These are phyloP conservation scores for Pseudorhombus dupliciocellatus DNA, from an alignment of 2,113 vertebrate genomes.

Conservation along the genomic window DNA sequence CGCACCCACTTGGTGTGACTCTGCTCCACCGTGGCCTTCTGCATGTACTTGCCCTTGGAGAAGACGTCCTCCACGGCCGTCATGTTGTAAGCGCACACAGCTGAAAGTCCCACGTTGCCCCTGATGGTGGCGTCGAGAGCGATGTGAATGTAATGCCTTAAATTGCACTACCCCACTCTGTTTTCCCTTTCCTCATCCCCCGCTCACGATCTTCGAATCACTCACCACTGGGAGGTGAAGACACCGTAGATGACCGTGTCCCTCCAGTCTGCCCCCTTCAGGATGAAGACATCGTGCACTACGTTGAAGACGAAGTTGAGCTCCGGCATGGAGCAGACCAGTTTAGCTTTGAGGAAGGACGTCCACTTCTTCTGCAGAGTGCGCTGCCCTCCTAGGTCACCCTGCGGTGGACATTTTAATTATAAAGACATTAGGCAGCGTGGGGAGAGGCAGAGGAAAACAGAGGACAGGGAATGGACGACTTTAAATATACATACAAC, in stretches of 20 bases:
- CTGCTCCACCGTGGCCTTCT: constrained; percentile 94
- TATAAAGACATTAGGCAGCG: background rate
- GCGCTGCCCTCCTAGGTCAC: constrained; percentile 92
- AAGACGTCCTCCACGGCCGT: constrained; percentile 90
- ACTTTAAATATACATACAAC: background rate
- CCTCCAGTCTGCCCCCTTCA: constrained; percentile 82
- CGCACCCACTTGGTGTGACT: constrained; percentile 96
- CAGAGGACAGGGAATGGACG: background rate
- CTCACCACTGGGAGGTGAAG: constrained; percentile 95
- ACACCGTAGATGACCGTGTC: constrained; percentile 92
- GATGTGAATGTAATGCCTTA: background rate
- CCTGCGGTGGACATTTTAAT: constrained; percentile 79
- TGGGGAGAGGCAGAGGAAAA: background rate
- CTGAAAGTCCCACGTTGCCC: constrained; percentile 93
- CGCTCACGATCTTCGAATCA: constrained; percentile 26
- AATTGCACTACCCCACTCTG: background rate
- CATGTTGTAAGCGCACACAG: constrained; percentile 92
- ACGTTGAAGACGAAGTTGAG: constrained; percentile 96
- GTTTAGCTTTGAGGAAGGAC: constrained; percentile 94
- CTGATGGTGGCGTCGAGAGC: constrained; percentile 65
- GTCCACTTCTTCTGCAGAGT: constrained; percentile 98
- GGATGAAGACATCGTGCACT: constrained; percentile 90
- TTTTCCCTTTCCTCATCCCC: background rate
- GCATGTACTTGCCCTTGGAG: constrained; percentile 95
- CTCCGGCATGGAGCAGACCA: constrained; percentile 92